A percentile compares a stretch with the other conserved stretches of the same genome.
Conservation (phyloP, 2,797 vertebrate species). For the Trachops cirrhosus region DNA sequence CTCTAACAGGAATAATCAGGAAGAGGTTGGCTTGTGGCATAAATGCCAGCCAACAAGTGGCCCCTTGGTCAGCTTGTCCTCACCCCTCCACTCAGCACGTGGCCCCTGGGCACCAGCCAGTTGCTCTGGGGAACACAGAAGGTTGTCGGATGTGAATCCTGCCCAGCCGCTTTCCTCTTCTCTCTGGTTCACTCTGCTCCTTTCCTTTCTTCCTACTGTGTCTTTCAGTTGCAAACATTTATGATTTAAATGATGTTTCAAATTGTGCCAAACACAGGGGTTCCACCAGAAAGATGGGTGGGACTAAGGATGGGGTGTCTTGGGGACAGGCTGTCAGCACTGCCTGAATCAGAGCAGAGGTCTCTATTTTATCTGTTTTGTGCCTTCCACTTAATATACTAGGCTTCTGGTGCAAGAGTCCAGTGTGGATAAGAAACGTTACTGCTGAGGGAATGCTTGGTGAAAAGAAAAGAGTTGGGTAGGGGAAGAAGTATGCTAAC, state of each 20-base stretch:
- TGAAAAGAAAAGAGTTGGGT: not conserved
- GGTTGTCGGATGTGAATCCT: not conserved
- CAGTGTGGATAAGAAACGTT: not conserved
- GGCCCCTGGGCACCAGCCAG: not conserved
- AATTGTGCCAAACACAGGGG: not conserved
- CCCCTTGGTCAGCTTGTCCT: not conserved
- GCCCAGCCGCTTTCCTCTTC: not conserved
- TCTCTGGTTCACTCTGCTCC: not conserved
- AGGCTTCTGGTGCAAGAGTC: not conserved
- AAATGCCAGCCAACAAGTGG: not conserved
- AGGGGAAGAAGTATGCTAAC: not conserved
- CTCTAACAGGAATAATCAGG: not conserved
- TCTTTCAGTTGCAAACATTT: not conserved
- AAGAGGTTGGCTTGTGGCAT: not conserved
- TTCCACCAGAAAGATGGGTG: not conserved
- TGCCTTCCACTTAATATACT: not conserved
- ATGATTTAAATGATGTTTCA: not conserved
- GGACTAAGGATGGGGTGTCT: not conserved
- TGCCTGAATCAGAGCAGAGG: not conserved
- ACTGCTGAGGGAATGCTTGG: not conserved
- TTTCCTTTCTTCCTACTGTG: not conserved
- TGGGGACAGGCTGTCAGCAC: not conserved
- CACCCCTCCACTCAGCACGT: not conserved
- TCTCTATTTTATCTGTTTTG: not conserved
- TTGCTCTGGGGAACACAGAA: not conserved